These are phyloP conservation scores for Montipora capricornis DNA, from an alignment of 64 coral and sea anemone genomes.

Conservation along the genomic window DNA sequence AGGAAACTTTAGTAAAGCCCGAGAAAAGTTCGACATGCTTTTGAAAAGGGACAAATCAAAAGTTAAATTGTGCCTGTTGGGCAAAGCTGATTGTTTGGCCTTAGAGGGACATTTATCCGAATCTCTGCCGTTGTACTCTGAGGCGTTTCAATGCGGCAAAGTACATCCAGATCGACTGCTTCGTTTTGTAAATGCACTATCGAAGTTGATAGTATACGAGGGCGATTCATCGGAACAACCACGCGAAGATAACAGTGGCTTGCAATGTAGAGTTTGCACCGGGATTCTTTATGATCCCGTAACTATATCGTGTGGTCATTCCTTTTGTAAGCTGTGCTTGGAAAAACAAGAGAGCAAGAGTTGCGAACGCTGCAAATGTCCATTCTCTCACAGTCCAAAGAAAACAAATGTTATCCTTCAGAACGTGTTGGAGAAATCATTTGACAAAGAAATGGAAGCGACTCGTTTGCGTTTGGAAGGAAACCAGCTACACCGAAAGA, in stretches of 20 bases:
- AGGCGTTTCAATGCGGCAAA: slow-evolving; percentile 25
- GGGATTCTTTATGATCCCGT: slow-evolving; percentile 43
- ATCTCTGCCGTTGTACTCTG: slow-evolving; percentile 12
- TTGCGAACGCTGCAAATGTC: slow-evolving; percentile 49
- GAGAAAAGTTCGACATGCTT: slow-evolving; percentile 21
- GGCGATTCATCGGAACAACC: not conserved
- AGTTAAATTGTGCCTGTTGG: not conserved
- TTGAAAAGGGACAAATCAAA: slow-evolving; percentile 6
- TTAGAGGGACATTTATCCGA: slow-evolving; percentile 23
- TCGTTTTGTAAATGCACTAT: not conserved
- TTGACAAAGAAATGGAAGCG: slow-evolving; percentile 47
- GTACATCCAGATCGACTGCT: slow-evolving; percentile 6
- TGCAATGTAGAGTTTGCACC: slow-evolving; percentile 42
- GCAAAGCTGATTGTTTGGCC: slow-evolving; percentile 38
- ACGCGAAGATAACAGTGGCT: not conserved
- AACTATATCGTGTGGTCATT: slow-evolving; percentile 59
- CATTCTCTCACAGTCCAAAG: slow-evolving; percentile 22
- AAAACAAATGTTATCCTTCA: slow-evolving; percentile 79
- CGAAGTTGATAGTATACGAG: not conserved
- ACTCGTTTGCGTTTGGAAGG: slow-evolving; percentile 66
- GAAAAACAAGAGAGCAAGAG: slow-evolving; percentile 51
- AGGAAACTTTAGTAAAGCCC: slow-evolving; percentile 40
- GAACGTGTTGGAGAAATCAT: slow-evolving; percentile 75
- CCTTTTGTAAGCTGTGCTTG: slow-evolving; percentile 61
- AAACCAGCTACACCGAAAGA: slow-evolving; percentile 46